Evolutionary conservation across 2,888 invertebrate species (phyloP), one percentile per base, ranked within the genome.

Genomic region (Coecobrya sp.): DNA sequence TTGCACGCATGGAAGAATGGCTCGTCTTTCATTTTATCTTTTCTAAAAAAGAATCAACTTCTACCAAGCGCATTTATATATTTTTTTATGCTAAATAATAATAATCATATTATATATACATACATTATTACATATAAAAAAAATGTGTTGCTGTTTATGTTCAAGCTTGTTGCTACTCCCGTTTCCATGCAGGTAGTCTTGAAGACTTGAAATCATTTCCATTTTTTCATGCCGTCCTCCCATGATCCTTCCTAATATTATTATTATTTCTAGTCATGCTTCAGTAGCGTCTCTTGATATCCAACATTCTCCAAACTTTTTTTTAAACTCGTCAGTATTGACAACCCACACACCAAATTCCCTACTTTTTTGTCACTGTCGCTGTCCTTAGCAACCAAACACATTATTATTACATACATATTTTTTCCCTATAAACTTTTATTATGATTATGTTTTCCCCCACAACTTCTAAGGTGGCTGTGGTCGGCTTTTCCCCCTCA

Each of bases 401-500:
- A 30, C 27, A 68, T 30, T 27, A 68, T n/a, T n/a, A n/a, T n/a
- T n/a, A n/a, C n/a, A n/a, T n/a, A n/a, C n/a, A n/a, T 68, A 36
- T 42, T 19, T 36, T 73, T 45, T 22, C 22, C 73, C 73, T 73
- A 73, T 73, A 73, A 73, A 73, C 36, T 73, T 73, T 73, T 73
- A 73, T 52, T 81, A 52, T 55, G 81, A 81, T 55, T 55, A 27
- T 79, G 52, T 76, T 76, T 76, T 81, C n/a, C n/a, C n/a, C n/a
- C n/a, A n/a, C n/a, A n/a, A n/a, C n/a, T n/a, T n/a, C n/a, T n/a
- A n/a, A n/a, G n/a, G n/a, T n/a, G n/a, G n/a, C n/a, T n/a, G n/a
- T n/a, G n/a, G n/a, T n/a, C n/a, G n/a, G n/a, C n/a, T n/a, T 81
- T 81, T n/a, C 16, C 30, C 27, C 4, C 27, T 19, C 36, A 7